Percentiles rank a stretch among this genome's conserved stretches.
phyloP scores from a whole-genome alignment of 2,888 invertebrate genomes.

The Epistrophe grossulariae region DNA sequence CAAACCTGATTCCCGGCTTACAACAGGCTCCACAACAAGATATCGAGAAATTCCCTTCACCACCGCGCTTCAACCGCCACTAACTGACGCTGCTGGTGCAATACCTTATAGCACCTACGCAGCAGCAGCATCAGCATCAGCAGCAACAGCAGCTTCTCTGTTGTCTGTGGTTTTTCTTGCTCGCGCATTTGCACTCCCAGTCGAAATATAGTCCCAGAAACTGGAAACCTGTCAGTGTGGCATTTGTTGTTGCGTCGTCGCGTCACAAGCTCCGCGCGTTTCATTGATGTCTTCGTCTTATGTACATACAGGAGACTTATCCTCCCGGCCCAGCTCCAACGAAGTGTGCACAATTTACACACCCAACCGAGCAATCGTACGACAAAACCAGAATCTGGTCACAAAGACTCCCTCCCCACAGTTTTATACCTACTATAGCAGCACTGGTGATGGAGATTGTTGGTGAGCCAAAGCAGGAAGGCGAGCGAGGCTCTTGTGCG shows the following conservation, averaged over 20 bases:
- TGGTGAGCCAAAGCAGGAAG: slow-evolving; percentile 61
- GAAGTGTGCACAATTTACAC: slow-evolving; percentile 75
- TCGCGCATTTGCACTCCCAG: slow-evolving; percentile 49
- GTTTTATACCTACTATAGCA: background rate
- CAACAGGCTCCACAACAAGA: slow-evolving; percentile 29
- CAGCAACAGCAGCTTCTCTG: slow-evolving; percentile 44
- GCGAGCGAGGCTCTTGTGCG: slow-evolving; percentile 54
- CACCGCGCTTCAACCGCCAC: background rate
- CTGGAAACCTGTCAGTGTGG: slow-evolving; percentile 73
- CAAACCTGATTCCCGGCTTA: slow-evolving; percentile 61
- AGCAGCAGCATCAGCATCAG: slow-evolving; percentile 44
- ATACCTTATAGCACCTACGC: slow-evolving; percentile 74
- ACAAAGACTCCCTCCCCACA: slow-evolving; percentile 48
- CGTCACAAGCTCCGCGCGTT: slow-evolving; percentile 66
- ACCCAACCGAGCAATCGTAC: slow-evolving; percentile 70
- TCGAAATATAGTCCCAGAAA: slow-evolving; percentile 26
- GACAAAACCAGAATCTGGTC: slow-evolving; percentile 73
- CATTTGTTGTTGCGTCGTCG: slow-evolving; percentile 73
- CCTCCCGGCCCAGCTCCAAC: slow-evolving; percentile 53
- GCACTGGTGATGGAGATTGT: background rate
- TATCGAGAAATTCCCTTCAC: slow-evolving; percentile 34
- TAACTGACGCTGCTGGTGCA: slow-evolving; percentile 35
- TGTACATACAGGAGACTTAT: slow-evolving; percentile 25
- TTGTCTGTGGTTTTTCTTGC: slow-evolving; percentile 65
- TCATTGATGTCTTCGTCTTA: slow-evolving; percentile 74